Percentiles rank a stretch among this genome's conserved stretches.
phyloP scores from a whole-genome alignment of 2,797 vertebrate genomes.

The Rhodeus uyekii region DNA sequence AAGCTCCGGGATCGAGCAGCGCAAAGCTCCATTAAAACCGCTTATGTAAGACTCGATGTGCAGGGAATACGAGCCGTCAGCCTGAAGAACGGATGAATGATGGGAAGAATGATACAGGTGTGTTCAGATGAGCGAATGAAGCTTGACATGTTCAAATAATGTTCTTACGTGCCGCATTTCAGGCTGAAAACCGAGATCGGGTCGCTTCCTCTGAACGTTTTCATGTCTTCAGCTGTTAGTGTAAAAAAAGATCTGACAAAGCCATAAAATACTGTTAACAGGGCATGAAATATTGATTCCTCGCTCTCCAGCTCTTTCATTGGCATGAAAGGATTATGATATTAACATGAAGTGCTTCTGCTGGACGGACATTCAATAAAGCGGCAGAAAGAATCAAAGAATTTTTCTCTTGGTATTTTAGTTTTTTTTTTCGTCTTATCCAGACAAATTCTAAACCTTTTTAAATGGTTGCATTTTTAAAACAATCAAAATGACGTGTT shows the following conservation, averaged over 20 bases:
- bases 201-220: conserved; percentile 4
- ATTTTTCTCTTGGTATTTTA: too few relatives aligned
- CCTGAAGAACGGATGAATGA: conserved; percentile 10
- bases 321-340: conserved; percentile 2
- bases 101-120: background rate
- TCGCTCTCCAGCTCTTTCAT: background rate
- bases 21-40: background rate
- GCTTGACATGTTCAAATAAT: background rate
- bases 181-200: too few relatives aligned
- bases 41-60: conserved; percentile 21
- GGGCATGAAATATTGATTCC: conserved; percentile 10
- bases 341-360: background rate
- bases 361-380: background rate
- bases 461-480: too few relatives aligned
- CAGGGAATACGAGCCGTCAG: conserved; percentile 15
- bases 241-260: conserved; percentile 6
- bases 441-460: too few relatives aligned
- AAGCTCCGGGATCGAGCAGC: conserved; percentile 56
- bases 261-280: conserved; percentile 3
- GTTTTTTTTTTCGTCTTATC: too few relatives aligned
- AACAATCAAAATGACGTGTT: too few relatives aligned
- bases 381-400: too few relatives aligned
- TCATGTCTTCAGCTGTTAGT: background rate
- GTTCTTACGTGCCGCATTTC: background rate
- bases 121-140: background rate